These are phyloP conservation scores for Lepidonotus clava DNA, from an alignment of 2,888 invertebrate genomes.

Conservation along the genomic window DNA sequence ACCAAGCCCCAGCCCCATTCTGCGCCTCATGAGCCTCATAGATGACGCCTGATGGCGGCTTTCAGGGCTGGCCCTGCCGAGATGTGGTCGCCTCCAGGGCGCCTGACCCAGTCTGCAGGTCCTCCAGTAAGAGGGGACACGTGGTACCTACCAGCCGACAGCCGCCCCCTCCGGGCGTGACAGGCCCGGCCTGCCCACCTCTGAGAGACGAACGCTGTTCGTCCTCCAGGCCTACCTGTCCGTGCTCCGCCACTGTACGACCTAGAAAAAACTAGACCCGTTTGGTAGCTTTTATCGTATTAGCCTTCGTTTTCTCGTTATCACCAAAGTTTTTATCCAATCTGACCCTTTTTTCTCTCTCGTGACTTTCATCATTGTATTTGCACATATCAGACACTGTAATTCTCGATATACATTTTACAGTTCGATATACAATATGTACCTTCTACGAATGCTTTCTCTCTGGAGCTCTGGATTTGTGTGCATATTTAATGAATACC, in stretches of 20 bases:
- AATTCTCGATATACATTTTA: too few species aligned
- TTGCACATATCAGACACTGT: too few species aligned
- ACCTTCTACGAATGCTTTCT: too few species aligned
- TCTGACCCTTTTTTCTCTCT: too few species aligned
- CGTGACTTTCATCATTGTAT: too few species aligned
- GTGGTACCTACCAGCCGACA: not conserved
- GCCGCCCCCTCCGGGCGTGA: not conserved
- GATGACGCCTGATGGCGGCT: not conserved
- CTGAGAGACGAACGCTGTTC: not conserved
- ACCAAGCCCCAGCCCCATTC: not conserved
- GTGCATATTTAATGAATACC: too few species aligned
- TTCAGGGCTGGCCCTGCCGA: not conserved
- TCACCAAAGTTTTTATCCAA: too few species aligned
- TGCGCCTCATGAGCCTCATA: not conserved
- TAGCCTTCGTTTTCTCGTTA: too few species aligned
- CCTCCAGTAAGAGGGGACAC: not conserved
- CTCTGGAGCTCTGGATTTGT: too few species aligned
- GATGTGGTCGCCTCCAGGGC: not conserved
- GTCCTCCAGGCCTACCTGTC: not conserved
- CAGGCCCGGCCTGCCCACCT: not conserved
- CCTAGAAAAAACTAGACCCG: not conserved
- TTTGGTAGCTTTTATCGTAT: too few species aligned
- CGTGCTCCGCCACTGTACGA: slow-evolving; percentile 4
- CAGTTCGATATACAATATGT: too few species aligned
- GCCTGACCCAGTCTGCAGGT: not conserved